Evolutionary conservation across 1,140 invertebrate species (phyloP).

Genomic region (Halictus rubicundus): DNA sequence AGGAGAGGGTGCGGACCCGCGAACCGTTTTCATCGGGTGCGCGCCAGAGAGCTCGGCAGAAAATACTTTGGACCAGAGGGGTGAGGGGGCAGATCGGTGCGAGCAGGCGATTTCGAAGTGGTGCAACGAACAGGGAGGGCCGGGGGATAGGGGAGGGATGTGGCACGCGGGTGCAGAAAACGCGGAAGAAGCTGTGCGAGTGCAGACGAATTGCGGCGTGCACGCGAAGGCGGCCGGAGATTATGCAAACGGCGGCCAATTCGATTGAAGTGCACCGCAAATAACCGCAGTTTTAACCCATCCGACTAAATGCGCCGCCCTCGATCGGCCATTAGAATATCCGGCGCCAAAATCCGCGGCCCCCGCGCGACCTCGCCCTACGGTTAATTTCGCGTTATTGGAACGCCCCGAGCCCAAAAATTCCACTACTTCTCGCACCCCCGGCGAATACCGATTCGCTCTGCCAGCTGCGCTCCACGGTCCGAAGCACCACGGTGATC

Average conservation of each 20-base stretch:
- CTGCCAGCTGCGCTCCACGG: no score
- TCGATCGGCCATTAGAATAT: slow-evolving; percentile 74
- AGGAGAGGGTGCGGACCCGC: background rate
- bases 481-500: no score
- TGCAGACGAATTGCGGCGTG: slow-evolving; percentile 36
- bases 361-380: background rate
- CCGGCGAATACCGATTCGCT: no score
- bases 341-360: slow-evolving; percentile 23
- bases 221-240: slow-evolving; percentile 59
- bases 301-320: slow-evolving; percentile 72
- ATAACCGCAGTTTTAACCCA: slow-evolving; percentile 78
- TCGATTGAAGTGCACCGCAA: slow-evolving; percentile 79
- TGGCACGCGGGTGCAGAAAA: slow-evolving; percentile 16
- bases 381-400: slow-evolving; percentile 25
- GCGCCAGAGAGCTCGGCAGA: background rate
- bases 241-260: slow-evolving; percentile 80
- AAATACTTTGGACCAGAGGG: slow-evolving; percentile 12
- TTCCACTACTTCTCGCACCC: no score
- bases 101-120: no score
- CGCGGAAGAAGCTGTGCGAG: slow-evolving; percentile 49
- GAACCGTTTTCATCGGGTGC: slow-evolving; percentile 51
- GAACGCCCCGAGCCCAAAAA: background rate
- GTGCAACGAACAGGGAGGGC: no score
- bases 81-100: no score
- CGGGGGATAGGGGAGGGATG: no score